Base-by-base conservation (phyloP, 2,113 vertebrate species). In the Pipa parva region DNA sequence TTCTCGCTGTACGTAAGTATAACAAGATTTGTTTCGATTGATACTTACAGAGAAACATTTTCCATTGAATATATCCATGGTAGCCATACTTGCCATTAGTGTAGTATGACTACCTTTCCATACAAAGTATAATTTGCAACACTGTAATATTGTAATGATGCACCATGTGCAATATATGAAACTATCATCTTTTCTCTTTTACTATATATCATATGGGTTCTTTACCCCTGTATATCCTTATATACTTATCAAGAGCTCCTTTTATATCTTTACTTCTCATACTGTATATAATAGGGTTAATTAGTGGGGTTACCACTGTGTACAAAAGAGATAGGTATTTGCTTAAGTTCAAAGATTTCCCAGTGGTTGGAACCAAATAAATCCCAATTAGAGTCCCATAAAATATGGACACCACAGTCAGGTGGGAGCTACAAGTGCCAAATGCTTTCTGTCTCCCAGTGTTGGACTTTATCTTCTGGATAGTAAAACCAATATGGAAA, bases 231-330 rank as follows among this genome's bases (percentile, higher is more conserved):
- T n/a, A n/a, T n/a, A n/a, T n/a, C n/a, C n/a, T n/a, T n/a, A n/a
- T n/a, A n/a, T n/a, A n/a, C n/a, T n/a, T n/a, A n/a, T n/a, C n/a
- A 50, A 50, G 9, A 13, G 48, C 48, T 50, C 3, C 10, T 8
- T 50, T 11, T 7, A 54, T 54, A 15, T 54, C 50, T 54, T 54
- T 54, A 26, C 27, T 54, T 20, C 50, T 9, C 2, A 54, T 24
- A 7, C 50, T 54, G 18, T 54, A 54, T 27, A 54, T 54, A 26
- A 54, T 54, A 5, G 50, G 50, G 25, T 54, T 54, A 12, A 54
- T 27, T 11, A 54, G 27, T 54, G 50, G 50, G 25, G 50, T 54
- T 12, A 54, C 24, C 11, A 54, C 25, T 6, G 22, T 54, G 12
- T 54, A 26, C 3, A 54, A 12, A 12, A 54, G 25, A 54, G 50